Percentiles rank a stretch among this genome's conserved stretches.
Conservation (phyloP, 1,140 invertebrate species). For the Laupala kohalensis region DNA sequence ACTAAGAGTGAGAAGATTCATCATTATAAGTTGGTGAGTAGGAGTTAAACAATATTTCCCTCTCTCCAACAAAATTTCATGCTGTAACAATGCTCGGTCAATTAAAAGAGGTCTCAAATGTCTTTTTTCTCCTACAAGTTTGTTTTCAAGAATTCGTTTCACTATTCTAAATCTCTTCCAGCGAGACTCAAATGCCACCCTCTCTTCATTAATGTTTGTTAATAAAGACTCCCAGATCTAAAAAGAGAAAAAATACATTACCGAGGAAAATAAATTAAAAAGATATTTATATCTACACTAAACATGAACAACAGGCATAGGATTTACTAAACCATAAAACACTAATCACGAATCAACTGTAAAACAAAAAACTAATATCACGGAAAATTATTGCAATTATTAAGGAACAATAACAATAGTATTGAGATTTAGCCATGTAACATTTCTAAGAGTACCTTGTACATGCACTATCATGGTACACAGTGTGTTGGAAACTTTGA, state of each 20-base stretch:
- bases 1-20: constrained; percentile 47
- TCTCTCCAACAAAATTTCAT: constrained; percentile 41
- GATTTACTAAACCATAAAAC: too few relatives aligned
- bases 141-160: constrained; percentile 47
- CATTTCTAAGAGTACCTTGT: too few relatives aligned
- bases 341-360: too few relatives aligned
- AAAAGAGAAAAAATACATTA: constrained; percentile 5
- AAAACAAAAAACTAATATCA: too few relatives aligned
- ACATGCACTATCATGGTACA: too few relatives aligned
- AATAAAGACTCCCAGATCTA: constrained; percentile 47
- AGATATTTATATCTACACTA: neutral
- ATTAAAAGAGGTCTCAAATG: constrained; percentile 50
- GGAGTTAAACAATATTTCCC: constrained; percentile 32
- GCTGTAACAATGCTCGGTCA: constrained; percentile 48
- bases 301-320: neutral
- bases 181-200: constrained; percentile 36
- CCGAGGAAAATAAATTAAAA: neutral
- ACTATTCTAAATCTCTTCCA: constrained; percentile 43
- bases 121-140: constrained; percentile 41
- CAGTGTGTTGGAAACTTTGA: too few relatives aligned
- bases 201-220: constrained; percentile 36
- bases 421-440: too few relatives aligned
- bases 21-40: constrained; percentile 44
- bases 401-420: too few relatives aligned
- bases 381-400: too few relatives aligned